phyloP scores from a whole-genome alignment of 2,888 invertebrate genomes.

The Ecdyonurus torrentis region DNA sequence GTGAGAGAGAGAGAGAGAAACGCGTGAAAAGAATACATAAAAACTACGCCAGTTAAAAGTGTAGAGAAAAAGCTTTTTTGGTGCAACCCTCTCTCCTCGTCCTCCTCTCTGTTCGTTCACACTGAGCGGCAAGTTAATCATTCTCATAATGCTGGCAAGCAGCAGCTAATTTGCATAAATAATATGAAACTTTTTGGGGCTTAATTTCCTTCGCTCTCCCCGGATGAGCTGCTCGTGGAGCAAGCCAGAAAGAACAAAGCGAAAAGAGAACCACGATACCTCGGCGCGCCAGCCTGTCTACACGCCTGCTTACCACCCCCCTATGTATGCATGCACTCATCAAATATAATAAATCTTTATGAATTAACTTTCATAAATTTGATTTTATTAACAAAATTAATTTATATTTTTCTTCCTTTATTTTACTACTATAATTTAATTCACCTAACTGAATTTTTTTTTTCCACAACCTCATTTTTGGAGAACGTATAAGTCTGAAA shows the following conservation, averaged over 20 bases:
- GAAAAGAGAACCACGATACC: neutral
- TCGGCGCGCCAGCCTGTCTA: neutral
- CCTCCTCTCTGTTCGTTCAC: neutral
- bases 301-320: neutral
- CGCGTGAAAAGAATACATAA: slow-evolving; percentile 3
- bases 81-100: neutral
- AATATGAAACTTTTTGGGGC: slow-evolving; percentile 2
- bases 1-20: neutral
- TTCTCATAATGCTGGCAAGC: slow-evolving; percentile 1
- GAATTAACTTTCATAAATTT: neutral
- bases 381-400: neutral
- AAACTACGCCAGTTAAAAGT: neutral
- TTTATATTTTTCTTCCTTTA: no score
- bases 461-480: no score
- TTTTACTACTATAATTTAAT: no score
- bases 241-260: neutral
- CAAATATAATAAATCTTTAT: neutral
- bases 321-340: neutral
- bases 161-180: slow-evolving; percentile 4
- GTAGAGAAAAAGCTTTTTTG: neutral
- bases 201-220: neutral
- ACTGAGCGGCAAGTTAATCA: slow-evolving; percentile 2
- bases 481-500: no score
- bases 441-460: no score
- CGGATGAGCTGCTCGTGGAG: neutral